Conservation (phyloP, 2,888 invertebrate species). For the Latrodectus hesperus region DNA sequence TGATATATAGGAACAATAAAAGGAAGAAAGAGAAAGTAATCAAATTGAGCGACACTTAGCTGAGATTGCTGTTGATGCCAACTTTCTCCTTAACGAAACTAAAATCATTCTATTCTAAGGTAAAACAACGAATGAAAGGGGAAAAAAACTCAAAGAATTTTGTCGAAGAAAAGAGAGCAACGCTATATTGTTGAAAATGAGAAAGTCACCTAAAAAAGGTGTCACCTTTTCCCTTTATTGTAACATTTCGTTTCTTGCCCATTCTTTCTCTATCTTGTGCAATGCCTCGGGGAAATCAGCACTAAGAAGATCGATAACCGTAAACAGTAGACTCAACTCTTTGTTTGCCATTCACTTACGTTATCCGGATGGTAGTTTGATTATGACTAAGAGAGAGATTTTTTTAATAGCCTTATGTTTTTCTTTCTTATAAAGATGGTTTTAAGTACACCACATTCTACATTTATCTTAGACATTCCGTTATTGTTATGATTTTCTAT, state of each 20-base stretch:
- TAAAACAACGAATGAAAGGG: not conserved
- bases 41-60: not conserved
- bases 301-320: conserved; percentile 16
- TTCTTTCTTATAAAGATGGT: no score
- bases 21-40: not conserved
- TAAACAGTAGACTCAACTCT: conserved; percentile 7
- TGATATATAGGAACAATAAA: not conserved
- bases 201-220: not conserved
- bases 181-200: not conserved
- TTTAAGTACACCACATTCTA: no score
- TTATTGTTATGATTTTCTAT: no score
- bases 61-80: not conserved
- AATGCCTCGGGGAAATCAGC: conserved; percentile 23
- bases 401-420: no score
- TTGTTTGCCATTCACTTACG: conserved; percentile 24
- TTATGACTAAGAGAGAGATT: not conserved
- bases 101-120: not conserved
- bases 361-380: conserved; percentile 13
- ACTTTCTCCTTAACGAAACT: not conserved
- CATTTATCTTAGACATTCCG: no score
- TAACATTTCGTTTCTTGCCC: not conserved
- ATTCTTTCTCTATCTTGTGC: not conserved
- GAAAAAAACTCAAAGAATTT: not conserved
- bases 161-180: not conserved
- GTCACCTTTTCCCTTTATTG: not conserved